Conservation (phyloP, 2,888 invertebrate genomes). For the Mantis religiosa region DNA sequence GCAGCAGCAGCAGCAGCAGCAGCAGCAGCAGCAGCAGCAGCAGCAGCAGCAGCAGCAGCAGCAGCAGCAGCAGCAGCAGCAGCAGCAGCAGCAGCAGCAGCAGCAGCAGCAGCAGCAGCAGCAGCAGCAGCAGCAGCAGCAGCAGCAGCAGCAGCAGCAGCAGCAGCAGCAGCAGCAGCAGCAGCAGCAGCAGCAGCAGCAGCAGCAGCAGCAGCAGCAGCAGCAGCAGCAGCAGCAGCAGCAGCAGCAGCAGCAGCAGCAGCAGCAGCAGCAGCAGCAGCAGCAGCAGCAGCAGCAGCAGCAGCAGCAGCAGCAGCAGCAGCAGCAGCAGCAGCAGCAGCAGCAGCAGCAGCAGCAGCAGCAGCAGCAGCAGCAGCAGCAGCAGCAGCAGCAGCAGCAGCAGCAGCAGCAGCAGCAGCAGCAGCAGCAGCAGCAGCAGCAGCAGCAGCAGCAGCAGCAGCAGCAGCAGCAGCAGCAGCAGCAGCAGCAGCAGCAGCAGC, state of each 20-base stretch:
- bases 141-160: constrained; percentile 9
- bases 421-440: constrained; percentile 9
- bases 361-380: constrained; percentile 9
- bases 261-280: constrained; percentile 13
- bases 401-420: constrained; percentile 9
- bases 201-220: constrained; percentile 11
- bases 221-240: constrained; percentile 11
- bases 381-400: constrained; percentile 5
- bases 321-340: constrained; percentile 13
- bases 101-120: constrained; percentile 8
- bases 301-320: constrained; percentile 12
- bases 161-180: constrained; percentile 6
- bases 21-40: constrained; percentile 12
- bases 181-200: constrained; percentile 11
- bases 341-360: constrained; percentile 9
- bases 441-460: constrained; percentile 7
- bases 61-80: constrained; percentile 14
- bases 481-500: constrained; percentile 9
- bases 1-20: constrained; percentile 13
- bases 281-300: constrained; percentile 13
- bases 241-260: constrained; percentile 12
- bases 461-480: constrained; percentile 5
- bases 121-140: constrained; percentile 2
- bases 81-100: constrained; percentile 8
- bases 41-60: constrained; percentile 10